Percentiles rank a stretch among this genome's conserved stretches.
Conservation (phyloP, 1,140 invertebrate genomes). For the Orchestia grillus region DNA sequence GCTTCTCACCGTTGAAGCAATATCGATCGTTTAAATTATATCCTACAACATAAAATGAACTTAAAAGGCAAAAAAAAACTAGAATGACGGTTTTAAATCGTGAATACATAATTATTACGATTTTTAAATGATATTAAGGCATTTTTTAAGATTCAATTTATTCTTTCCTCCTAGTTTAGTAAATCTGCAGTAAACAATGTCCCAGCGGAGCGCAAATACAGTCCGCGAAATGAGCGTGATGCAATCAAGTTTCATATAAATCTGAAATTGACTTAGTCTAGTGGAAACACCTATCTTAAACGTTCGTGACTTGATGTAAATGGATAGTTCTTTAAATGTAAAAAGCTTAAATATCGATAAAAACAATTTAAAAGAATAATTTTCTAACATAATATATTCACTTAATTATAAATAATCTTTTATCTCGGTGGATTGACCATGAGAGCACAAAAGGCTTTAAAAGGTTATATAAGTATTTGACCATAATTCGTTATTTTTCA, state of each 20-base stretch:
- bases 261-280: neutral
- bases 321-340: too few species aligned
- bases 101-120: neutral
- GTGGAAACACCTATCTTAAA: too few species aligned
- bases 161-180: neutral
- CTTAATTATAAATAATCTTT: too few species aligned
- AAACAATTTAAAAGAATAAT: too few species aligned
- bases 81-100: neutral
- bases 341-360: too few species aligned
- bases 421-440: too few species aligned
- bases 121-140: neutral
- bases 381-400: too few species aligned
- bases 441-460: too few species aligned
- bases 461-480: too few species aligned
- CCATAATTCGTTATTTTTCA: too few species aligned
- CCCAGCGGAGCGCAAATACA: neutral
- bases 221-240: neutral
- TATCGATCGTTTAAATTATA: constrained; percentile 9
- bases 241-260: neutral
- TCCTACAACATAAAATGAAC: neutral
- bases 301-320: too few species aligned
- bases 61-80: neutral
- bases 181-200: neutral
- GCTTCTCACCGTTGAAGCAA: neutral
- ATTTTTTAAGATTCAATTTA: neutral